Evolutionary conservation across 2,797 vertebrate species (phyloP), one percentile per base, ranked within the genome.

Genomic region (Allobates femoralis): DNA sequence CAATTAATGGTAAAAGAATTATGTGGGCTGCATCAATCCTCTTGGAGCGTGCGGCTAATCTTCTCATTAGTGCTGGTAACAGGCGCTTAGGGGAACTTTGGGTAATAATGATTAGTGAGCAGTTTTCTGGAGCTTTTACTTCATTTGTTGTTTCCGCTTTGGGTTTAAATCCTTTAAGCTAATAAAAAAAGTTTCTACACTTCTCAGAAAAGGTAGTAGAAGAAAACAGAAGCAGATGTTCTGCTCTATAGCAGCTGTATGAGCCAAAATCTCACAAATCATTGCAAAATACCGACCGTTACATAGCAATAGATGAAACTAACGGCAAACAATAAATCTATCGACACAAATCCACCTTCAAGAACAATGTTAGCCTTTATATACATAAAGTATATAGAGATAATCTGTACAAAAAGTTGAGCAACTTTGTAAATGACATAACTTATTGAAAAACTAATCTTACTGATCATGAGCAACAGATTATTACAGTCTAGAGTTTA

Each of bases 201-300:
- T 60, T 85, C 66, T 71, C 37, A 60, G 34, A 80, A 71, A 75
- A 67, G 51, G 66, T 79, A 46, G 34, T 85, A 30, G 60, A 14
- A 60, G 21, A 74, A 85, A 85, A 80, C 53, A 85, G 84, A 80
- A 79, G 67, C 84, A 80, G 77, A 85, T 56, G 53, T 79, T 67
- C 1, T 46, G 37, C 34, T 73, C 8, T n/a, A n/a, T n/a, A n/a
- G 66, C 30, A 34, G 32, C 8, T 37, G 66, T 37, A 10, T 34
- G 19, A 69, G 34, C 69, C 69, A 73, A 73, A n/a, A 73, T n/a
- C 8, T n/a, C 69, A 46, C 37, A 73, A 73, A 73, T n/a, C 69
- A 41, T 41, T 73, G 69, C 37, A 41, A 73, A 46, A 73, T 12
- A 41, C 69, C 32, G 23, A 71, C 23, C 23, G 5, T 41, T 46